Evolutionary conservation across 2,888 invertebrate species (phyloP).

Genomic region (Cataglyphis livida): DNA sequence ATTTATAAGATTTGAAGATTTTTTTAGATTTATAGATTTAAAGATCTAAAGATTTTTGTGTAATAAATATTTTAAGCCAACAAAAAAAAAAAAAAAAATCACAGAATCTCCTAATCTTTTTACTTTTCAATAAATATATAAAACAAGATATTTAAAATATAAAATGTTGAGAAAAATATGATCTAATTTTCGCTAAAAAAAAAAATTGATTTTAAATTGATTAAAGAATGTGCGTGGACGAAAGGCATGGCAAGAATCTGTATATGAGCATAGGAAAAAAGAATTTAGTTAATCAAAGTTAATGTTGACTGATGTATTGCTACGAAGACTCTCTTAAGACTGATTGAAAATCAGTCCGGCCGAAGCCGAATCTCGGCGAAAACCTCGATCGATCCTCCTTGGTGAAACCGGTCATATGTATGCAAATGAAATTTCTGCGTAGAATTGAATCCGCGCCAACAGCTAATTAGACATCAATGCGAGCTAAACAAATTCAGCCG

Average conservation of each 20-base stretch:
- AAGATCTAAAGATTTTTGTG: neutral
- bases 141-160: neutral
- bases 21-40: no score
- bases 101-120: neutral
- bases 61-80: neutral
- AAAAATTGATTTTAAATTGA: slow-evolving; percentile 9
- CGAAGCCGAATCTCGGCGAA: slow-evolving; percentile 40
- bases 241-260: slow-evolving; percentile 17
- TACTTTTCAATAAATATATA: neutral
- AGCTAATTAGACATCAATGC: slow-evolving; percentile 52
- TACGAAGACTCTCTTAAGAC: neutral
- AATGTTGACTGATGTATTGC: slow-evolving; percentile 42
- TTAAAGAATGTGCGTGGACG: slow-evolving; percentile 21
- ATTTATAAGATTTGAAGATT: neutral
- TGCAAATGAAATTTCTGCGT: slow-evolving; percentile 48
- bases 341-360: slow-evolving; percentile 30
- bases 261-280: neutral
- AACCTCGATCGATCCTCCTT: neutral
- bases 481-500: slow-evolving; percentile 47
- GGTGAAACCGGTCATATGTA: slow-evolving; percentile 40
- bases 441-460: slow-evolving; percentile 43
- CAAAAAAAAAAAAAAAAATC: neutral
- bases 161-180: neutral
- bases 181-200: no score
- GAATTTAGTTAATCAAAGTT: slow-evolving; percentile 48